Conservation (phyloP, 2,797 vertebrate species). For the Halcyon chelicuti region DNA sequence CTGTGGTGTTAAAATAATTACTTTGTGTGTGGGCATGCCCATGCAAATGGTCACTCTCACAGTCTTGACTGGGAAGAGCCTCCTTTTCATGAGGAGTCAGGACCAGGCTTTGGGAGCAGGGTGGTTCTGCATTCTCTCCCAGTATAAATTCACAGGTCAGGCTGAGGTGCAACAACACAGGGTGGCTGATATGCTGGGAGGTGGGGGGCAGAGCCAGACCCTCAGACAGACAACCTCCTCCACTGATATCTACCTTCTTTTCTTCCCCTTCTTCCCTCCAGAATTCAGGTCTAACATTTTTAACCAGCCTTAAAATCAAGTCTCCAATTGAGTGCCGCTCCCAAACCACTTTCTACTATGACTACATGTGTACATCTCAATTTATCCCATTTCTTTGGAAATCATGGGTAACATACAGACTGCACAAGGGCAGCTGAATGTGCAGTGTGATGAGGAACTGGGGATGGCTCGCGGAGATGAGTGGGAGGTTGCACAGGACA, state of each 20-base stretch:
- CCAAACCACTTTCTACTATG: background rate
- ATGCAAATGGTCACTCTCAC: accelerated
- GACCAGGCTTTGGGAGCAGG: background rate
- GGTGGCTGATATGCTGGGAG: background rate
- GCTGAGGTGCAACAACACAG: background rate
- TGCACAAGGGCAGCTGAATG: constrained; percentile 15
- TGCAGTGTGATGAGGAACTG: background rate
- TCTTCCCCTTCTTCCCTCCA: constrained; percentile 2
- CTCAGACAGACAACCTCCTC: background rate
- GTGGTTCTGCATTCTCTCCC: background rate
- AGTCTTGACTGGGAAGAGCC: background rate
- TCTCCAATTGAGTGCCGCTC: constrained; percentile 57
- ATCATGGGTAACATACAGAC: constrained; percentile 38
- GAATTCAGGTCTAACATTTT: constrained; percentile 63
- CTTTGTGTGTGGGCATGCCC: background rate
- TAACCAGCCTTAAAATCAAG: constrained; percentile 73
- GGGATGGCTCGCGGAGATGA: background rate
- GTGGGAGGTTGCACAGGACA: background rate
- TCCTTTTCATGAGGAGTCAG: background rate
- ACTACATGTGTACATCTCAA: constrained; percentile 48
- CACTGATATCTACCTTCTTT: background rate
- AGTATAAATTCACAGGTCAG: background rate
- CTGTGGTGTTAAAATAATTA: background rate
- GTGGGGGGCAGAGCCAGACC: accelerated
- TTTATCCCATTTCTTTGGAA: constrained; percentile 62